Base-by-base conservation (phyloP, 2,888 invertebrate genomes). In the Alitta virens region DNA sequence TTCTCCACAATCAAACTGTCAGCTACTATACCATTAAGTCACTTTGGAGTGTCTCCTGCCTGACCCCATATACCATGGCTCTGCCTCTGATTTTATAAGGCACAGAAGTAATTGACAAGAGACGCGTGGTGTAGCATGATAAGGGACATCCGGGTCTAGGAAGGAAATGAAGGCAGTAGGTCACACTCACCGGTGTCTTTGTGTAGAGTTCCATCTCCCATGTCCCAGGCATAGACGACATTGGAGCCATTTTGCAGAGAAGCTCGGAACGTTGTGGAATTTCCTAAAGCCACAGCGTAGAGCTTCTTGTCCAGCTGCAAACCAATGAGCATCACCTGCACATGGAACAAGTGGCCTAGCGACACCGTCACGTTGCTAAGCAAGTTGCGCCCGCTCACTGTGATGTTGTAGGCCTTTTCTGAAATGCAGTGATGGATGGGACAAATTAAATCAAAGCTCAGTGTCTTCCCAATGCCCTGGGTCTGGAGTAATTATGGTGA, bases 151-250 rank as follows among this genome's bases (percentile, higher is more conserved):
- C 33, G 12, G 33, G 33, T 33, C 33, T 33, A n/a, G 33, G 33
- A 33, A 33, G 33, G 12, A 33, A 33, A 33, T 33, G 33, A 33
- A 33, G 33, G 33, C 33, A 33, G 33, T 33, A 12, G 33, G 33
- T 33, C 33, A 33, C 18, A 54, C 56, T 57, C 40, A 59, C 59
- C 51, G n/a, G 18, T 21, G 16, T 59, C 43, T 18, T 24, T 52
- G 42, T 59, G 38, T n/a, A 51, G 51, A 3, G 46, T 70, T 53
- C 75, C 71, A 63, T 79, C 78, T 2, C 75, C 78, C 57, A 80
- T 65, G 51, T 72, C 72, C 80, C 80, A 80, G 61, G 73, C 73
- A 64, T 71, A 78, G 7, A 75, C 74, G 5, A 79, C 75, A 66
- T 78, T 74, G 0, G 77, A 74, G 18, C 79, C 79, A 5, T 66